These are phyloP conservation scores for Nebria salina DNA, from an alignment of 2,888 invertebrate species.

Conservation along the genomic window DNA sequence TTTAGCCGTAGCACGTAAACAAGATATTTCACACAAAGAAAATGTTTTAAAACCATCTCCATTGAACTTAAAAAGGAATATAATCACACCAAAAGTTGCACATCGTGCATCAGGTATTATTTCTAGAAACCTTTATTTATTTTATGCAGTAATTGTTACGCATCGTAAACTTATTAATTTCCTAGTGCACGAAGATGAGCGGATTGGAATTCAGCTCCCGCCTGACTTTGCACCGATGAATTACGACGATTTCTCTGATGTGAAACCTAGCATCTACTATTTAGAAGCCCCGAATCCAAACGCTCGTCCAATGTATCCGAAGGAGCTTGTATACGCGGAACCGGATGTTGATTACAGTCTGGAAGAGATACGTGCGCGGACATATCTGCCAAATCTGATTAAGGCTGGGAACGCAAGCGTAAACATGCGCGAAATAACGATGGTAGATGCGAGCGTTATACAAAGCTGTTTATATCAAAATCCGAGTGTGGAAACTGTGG, in stretches of 20 bases:
- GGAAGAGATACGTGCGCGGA: conserved; percentile 75
- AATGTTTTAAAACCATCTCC: conserved; percentile 76
- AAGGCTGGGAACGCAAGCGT: not conserved
- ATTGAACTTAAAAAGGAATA: conserved; percentile 65
- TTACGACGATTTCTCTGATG: conserved; percentile 66
- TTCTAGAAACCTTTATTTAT: not conserved
- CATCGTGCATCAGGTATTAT: conserved; percentile 61
- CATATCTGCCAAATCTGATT: conserved; percentile 31
- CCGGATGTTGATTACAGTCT: conserved; percentile 75
- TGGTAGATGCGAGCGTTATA: conserved; percentile 30
- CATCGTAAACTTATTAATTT: conserved; percentile 23
- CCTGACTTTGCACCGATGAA: conserved; percentile 52
- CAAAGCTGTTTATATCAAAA: not conserved
- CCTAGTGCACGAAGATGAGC: conserved; percentile 71
- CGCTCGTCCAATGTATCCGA: conserved; percentile 75
- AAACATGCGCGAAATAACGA: conserved; percentile 28
- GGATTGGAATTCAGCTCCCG: conserved; percentile 53
- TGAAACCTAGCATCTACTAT: conserved; percentile 68
- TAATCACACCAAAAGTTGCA: conserved; percentile 56
- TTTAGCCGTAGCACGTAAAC: conserved; percentile 67
- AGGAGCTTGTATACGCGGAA: conserved; percentile 71
- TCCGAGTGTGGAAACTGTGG: not conserved
- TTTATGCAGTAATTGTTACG: not conserved
- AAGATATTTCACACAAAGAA: conserved; percentile 70
- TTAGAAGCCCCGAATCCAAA: conserved; percentile 72